Conservation (phyloP, 2,888 invertebrate genomes). For the Ceratothoa steindachneri region DNA sequence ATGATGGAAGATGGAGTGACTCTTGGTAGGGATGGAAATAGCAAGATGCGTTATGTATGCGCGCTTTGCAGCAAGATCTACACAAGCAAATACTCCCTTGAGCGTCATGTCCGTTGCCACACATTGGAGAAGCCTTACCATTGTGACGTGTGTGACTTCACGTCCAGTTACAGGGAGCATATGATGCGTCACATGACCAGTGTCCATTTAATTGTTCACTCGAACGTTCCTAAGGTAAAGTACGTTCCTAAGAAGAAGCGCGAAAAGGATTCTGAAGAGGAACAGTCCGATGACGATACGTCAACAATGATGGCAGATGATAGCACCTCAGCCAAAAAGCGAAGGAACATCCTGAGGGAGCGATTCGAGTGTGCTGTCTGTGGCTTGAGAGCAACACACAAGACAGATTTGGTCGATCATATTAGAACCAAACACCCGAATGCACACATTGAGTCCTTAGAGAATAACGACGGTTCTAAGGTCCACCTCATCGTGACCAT, state of each 20-base stretch:
- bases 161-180: constrained; percentile 42
- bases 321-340: constrained; percentile 24
- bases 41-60: constrained; percentile 37
- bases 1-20: constrained; percentile 46
- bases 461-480: constrained; percentile 42
- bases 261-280: background rate
- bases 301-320: background rate
- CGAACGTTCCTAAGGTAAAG: constrained; percentile 40
- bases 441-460: constrained; percentile 45
- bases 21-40: constrained; percentile 36
- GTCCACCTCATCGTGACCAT: constrained; percentile 43
- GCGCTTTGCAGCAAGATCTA: constrained; percentile 43
- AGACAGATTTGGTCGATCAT: constrained; percentile 40
- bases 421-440: constrained; percentile 44
- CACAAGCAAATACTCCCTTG: constrained; percentile 43
- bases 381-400: constrained; percentile 45
- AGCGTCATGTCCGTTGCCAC: constrained; percentile 42
- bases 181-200: constrained; percentile 47
- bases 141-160: constrained; percentile 43
- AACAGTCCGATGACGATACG: background rate
- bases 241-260: constrained; percentile 37
- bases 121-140: constrained; percentile 42
- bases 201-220: constrained; percentile 45
- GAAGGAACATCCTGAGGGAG: constrained; percentile 37
- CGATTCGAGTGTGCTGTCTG: constrained; percentile 46